Percentiles rank a stretch among this genome's conserved stretches.
Conservation (phyloP, 2,888 invertebrate genomes). For the Hemicrepidius hirtus region DNA sequence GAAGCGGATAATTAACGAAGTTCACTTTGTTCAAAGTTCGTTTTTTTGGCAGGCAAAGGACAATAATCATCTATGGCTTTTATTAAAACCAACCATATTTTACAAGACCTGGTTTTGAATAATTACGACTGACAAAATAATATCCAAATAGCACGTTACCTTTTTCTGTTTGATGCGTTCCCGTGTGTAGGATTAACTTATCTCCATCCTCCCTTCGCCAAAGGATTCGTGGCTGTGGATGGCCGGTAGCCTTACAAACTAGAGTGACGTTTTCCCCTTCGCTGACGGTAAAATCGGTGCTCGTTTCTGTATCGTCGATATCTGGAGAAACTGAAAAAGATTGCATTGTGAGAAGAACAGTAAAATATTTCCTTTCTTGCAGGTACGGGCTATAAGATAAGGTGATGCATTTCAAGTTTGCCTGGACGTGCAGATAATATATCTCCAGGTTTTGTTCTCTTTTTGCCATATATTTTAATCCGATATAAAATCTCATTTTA, state of each 20-base stretch:
- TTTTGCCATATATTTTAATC: slow-evolving; percentile 19
- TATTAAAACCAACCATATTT: slow-evolving; percentile 5
- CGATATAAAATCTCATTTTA: slow-evolving; percentile 7
- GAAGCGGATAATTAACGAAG: slow-evolving; percentile 36
- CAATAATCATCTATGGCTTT: not conserved
- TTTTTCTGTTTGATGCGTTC: slow-evolving; percentile 41
- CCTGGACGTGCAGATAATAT: slow-evolving; percentile 21
- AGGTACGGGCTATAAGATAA: slow-evolving; percentile 14
- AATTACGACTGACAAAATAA: not conserved
- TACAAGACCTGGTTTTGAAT: not conserved
- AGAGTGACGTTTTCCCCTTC: slow-evolving; percentile 79
- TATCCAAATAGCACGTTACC: slow-evolving; percentile 24
- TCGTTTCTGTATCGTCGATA: slow-evolving; percentile 77
- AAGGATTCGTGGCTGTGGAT: slow-evolving; percentile 75
- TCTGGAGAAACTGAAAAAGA: slow-evolving; percentile 77
- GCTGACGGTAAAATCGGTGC: slow-evolving; percentile 76
- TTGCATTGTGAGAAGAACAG: slow-evolving; percentile 21
- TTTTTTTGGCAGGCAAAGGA: slow-evolving; percentile 6
- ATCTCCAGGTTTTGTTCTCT: slow-evolving; percentile 1
- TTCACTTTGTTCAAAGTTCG: slow-evolving; percentile 29
- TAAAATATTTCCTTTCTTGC: slow-evolving; percentile 20
- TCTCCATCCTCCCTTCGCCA: slow-evolving; percentile 77
- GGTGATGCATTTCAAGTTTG: slow-evolving; percentile 24
- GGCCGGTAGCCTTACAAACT: slow-evolving; percentile 76
- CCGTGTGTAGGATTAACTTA: slow-evolving; percentile 65